Evolutionary conservation across 1,140 invertebrate species (phyloP), one percentile per base, ranked within the genome.

Genomic region (Carposina sasakii): DNA sequence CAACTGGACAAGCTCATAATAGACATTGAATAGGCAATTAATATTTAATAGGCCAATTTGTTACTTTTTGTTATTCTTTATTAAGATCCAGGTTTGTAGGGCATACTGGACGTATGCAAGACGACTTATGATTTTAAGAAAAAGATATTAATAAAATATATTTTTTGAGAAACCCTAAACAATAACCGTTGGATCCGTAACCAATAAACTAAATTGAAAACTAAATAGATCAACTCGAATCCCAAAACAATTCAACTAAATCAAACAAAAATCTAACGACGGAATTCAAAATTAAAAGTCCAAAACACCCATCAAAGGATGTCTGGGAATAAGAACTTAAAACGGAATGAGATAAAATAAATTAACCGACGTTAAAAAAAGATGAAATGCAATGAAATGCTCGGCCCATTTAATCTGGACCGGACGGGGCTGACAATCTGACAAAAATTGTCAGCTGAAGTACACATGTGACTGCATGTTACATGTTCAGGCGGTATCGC

Each of bases 381-480:
- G 20, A 21, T 21, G 36, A 71, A 69, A 75, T 65, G 62, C 67
- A 60, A 70, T 71, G 62, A 77, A 77, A 78, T 78, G 64, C 66
- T 60, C 79, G 79, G 76, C 60, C 76, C 76, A 83, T 83, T 83
- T 81, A 79, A 72, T 63, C 47, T 62, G 69, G 59, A 77, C 76
- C 76, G 79, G 79, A 83, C 76, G 79, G 68, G 68, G 69, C 64
- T 72, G 73, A 83, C 79, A 81, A 83, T 69, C 64, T 72, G 73
- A 83, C 79, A 81, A 83, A 83, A 83, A 71, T 83, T 72, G 67
- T 60, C 71, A 64, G 72, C 77, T 79, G 77, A 83, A 83, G 81
- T 83, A 63, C 79, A 83, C 70, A 77, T 83, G 77, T 75, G 73
- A 53, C 60, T 67, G 58, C 51, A 63, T 68, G 71, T 83, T 75